Conservation (phyloP, 2,888 invertebrate genomes). For the Leucoptera coffeella region DNA sequence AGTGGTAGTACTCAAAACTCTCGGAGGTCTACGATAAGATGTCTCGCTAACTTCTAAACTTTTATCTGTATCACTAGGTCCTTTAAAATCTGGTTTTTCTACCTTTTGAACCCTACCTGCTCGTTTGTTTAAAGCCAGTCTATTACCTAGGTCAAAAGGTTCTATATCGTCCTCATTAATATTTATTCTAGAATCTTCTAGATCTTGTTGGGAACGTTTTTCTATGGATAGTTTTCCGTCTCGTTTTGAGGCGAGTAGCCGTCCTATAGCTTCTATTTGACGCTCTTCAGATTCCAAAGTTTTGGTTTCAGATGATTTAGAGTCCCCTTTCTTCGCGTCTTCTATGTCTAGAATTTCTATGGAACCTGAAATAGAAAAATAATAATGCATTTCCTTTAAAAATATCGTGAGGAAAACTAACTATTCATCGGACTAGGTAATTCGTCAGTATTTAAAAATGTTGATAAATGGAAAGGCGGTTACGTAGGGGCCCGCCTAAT, state of each 20-base stretch:
- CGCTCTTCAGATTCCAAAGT: slow-evolving; percentile 40
- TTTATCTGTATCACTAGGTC: slow-evolving; percentile 18
- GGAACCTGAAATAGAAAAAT: no score
- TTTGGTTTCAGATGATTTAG: slow-evolving; percentile 26
- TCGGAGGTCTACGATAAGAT: slow-evolving; percentile 27
- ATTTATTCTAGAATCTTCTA: slow-evolving; percentile 28
- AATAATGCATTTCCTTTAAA: no score
- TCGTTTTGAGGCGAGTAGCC: slow-evolving; percentile 29
- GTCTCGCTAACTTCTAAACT: slow-evolving; percentile 44
- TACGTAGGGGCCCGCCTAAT: no score
- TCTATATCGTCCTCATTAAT: slow-evolving; percentile 6
- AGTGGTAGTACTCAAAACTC: slow-evolving; percentile 21
- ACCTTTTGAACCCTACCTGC: slow-evolving; percentile 32
- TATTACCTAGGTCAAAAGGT: slow-evolving; percentile 12
- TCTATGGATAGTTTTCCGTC: slow-evolving; percentile 30
- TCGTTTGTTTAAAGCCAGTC: no score
- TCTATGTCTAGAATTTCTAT: slow-evolving; percentile 41
- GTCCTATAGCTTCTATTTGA: slow-evolving; percentile 44
- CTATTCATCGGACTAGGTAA: no score
- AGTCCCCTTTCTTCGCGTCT: slow-evolving; percentile 24
- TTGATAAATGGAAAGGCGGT: no score
- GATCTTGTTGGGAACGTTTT: slow-evolving; percentile 32
- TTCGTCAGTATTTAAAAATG: no score
- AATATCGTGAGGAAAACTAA: no score
- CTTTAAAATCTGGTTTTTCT: slow-evolving; percentile 34